Conservation (phyloP, 2,113 vertebrate species). For the Strigops habroptila region DNA sequence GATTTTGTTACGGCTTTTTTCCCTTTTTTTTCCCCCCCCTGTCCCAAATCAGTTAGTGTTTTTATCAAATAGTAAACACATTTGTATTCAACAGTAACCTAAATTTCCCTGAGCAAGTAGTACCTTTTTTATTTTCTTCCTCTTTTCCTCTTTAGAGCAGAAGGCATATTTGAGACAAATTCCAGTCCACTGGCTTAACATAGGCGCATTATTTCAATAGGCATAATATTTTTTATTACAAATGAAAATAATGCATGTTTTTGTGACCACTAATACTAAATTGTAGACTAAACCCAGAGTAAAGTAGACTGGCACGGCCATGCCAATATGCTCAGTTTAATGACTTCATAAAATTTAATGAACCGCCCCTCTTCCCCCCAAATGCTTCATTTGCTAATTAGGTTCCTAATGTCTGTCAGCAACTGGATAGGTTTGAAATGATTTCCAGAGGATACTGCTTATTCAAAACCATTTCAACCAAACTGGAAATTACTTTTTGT, state of each 20-base stretch:
- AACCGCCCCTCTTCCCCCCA: neutral
- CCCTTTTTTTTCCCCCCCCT: neutral
- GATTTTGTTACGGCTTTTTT: neutral
- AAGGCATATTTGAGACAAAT: neutral
- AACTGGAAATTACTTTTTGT: neutral
- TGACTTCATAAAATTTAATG: neutral
- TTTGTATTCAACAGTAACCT: neutral
- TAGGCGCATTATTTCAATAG: neutral
- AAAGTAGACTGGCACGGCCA: neutral
- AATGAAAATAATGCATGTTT: neutral
- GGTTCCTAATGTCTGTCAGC: neutral
- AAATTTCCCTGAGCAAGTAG: neutral
- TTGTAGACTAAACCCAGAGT: neutral
- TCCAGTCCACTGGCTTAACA: neutral
- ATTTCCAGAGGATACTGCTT: neutral
- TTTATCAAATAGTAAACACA: neutral
- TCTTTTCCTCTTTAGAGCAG: neutral
- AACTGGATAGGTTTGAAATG: neutral
- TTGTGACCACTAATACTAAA: neutral
- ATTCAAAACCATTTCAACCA: neutral
- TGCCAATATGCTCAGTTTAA: neutral
- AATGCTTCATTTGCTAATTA: neutral
- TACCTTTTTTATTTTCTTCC: neutral
- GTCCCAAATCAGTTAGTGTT: neutral
- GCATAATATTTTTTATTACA: neutral